Evolutionary conservation across 2,113 vertebrate genomes (phyloP).

Genomic region (Corythaixoides concolor): DNA sequence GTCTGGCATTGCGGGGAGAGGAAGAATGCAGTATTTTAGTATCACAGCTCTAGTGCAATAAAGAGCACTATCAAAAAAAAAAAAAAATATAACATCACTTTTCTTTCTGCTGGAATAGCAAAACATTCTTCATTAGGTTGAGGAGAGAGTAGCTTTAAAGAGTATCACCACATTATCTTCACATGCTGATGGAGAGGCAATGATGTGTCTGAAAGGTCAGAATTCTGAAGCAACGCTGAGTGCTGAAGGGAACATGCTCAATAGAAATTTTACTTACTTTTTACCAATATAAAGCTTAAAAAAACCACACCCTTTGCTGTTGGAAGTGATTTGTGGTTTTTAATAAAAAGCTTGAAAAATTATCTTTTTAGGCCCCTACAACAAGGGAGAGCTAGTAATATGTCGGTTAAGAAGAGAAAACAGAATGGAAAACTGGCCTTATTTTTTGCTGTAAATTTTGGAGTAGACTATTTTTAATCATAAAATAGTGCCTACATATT

Average conservation of each 20-base stretch:
- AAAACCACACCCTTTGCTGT: accelerated
- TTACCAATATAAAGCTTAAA: neutral
- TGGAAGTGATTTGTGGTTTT: neutral
- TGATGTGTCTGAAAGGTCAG: neutral
- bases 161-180: neutral
- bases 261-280: neutral
- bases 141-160: neutral
- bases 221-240: neutral
- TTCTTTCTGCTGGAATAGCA: neutral
- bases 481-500: neutral
- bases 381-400: neutral
- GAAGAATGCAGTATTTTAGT: neutral
- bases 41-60: neutral
- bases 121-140: neutral
- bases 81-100: neutral
- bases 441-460: neutral
- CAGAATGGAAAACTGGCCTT: neutral
- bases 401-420: neutral
- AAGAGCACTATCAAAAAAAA: neutral
- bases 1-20: neutral
- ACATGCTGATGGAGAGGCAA: neutral
- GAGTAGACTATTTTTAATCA: neutral
- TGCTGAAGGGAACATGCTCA: neutral
- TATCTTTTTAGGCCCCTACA: neutral
- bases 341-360: neutral